Evolutionary conservation across 2,113 vertebrate genomes (phyloP), one percentile per base, ranked within the genome.

Genomic region (Piaya cayana): DNA sequence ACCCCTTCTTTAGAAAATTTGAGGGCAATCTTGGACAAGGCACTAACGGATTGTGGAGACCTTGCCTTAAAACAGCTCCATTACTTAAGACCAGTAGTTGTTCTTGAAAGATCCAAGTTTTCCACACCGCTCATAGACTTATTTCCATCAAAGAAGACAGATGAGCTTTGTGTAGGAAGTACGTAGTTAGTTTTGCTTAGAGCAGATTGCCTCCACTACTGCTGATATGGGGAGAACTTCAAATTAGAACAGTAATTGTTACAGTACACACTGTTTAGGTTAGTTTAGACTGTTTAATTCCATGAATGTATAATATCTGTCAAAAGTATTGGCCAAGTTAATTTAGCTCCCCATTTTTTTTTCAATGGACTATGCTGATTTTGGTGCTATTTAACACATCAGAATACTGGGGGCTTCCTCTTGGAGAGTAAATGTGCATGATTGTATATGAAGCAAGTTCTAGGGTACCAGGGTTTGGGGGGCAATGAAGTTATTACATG

Each of bases 11-110:
- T 98, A 96, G 98, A 99, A 97, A 99, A 99, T 93, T 96, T 99
- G 96, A 98, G 98, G 96, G 98, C 98, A 4, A 99, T 99, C 93
- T 96, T 99, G 98, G 99, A 99, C 98, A 99, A 99, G 98, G 99
- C 99, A 60, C 97, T 99, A 95, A 98, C 98, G 43, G 99, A 99
- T 95, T 99, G 99, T 97, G 99, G 99, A 92, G 99, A 99, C 96
- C 98, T 99, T 97, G 99, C 99, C 97, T 99, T 99, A 97, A 99
- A 99, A 97, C 99, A 99, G 96, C 99, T 99, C 92, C 99, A 99
- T 98, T 99, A 99, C 97, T 98, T 99, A 97, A 98, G 98, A 94
- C 99, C 99, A 19, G 99, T 99, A 71, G 99, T 99, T 86, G 99
- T 99, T 91, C 98, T 99, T 77, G 99, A 99, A 96, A 98, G 99